These are phyloP conservation scores for Amphipoea oculea DNA, from an alignment of 2,888 invertebrate species.

Conservation along the genomic window DNA sequence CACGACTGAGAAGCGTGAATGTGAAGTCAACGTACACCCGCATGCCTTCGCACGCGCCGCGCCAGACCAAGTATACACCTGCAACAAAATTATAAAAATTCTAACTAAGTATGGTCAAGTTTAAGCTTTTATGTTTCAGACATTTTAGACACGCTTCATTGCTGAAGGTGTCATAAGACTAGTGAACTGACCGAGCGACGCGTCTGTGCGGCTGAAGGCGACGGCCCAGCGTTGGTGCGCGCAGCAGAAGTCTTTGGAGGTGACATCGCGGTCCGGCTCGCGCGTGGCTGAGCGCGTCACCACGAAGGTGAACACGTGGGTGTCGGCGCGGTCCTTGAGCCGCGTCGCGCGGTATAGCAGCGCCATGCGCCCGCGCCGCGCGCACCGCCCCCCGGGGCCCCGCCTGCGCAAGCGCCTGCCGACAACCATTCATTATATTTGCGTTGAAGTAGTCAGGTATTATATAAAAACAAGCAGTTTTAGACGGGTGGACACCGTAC, in stretches of 20 bases:
- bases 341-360: constrained; percentile 95
- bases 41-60: constrained; percentile 94
- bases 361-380: constrained; percentile 92
- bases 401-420: constrained; percentile 83
- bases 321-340: constrained; percentile 95
- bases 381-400: constrained; percentile 85
- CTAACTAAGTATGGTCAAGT: not conserved
- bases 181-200: constrained; percentile 89
- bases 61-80: constrained; percentile 95
- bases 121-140: not conserved
- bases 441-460: not conserved
- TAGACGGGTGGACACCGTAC: not conserved
- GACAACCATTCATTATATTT: constrained; percentile 42
- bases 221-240: constrained; percentile 96
- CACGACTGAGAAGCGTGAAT: constrained; percentile 94
- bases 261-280: constrained; percentile 95
- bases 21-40: constrained; percentile 95
- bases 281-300: constrained; percentile 94
- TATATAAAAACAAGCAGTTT: too few species aligned
- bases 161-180: not conserved
- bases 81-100: constrained; percentile 77
- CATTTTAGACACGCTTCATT: not conserved
- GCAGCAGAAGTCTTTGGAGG: constrained; percentile 95
- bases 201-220: constrained; percentile 94
- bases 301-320: constrained; percentile 96